Conservation (phyloP, 30 jellyfish, hydroid and myxozoan genomes). For the Hydra vulgaris region DNA sequence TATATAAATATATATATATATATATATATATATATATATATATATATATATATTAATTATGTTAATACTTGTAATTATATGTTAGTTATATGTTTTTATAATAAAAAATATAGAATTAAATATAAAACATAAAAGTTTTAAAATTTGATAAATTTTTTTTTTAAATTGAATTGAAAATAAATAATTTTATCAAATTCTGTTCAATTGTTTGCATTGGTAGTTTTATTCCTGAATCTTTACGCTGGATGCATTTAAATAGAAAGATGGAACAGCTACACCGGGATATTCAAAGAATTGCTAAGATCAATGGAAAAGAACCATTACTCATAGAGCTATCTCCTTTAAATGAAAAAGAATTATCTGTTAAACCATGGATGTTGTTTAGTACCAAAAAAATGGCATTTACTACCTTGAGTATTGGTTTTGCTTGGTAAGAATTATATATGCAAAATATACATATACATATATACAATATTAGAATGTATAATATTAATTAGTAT, state of each 20-base stretch:
- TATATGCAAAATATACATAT: not conserved
- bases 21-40: too few relatives aligned
- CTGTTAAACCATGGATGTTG: slow-evolving; percentile 28
- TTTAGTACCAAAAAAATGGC: slow-evolving; percentile 26
- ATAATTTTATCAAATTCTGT: too few relatives aligned
- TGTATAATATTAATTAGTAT: too few relatives aligned
- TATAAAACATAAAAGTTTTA: too few relatives aligned
- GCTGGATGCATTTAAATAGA: slow-evolving; percentile 60
- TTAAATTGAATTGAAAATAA: too few relatives aligned
- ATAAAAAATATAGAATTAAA: too few relatives aligned
- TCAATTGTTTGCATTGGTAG: slow-evolving; percentile 5
- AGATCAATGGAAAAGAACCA: slow-evolving; percentile 26
- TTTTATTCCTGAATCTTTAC: slow-evolving; percentile 68
- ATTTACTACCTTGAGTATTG: slow-evolving; percentile 31
- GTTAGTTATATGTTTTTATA: too few relatives aligned
- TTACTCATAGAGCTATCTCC: slow-evolving; percentile 12
- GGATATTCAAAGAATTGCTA: slow-evolving; percentile 30
- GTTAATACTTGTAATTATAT: too few relatives aligned
- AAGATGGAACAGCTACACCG: slow-evolving; percentile 16
- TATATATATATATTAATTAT: too few relatives aligned
- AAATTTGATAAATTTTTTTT: too few relatives aligned
- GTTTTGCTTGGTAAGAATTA: slow-evolving; percentile 48
- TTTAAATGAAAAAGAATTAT: not conserved
- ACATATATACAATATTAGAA: too few relatives aligned
- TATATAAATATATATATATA: too few relatives aligned